phyloP scores from a whole-genome alignment of 2,888 invertebrate species.

The Eilema griseolum region DNA sequence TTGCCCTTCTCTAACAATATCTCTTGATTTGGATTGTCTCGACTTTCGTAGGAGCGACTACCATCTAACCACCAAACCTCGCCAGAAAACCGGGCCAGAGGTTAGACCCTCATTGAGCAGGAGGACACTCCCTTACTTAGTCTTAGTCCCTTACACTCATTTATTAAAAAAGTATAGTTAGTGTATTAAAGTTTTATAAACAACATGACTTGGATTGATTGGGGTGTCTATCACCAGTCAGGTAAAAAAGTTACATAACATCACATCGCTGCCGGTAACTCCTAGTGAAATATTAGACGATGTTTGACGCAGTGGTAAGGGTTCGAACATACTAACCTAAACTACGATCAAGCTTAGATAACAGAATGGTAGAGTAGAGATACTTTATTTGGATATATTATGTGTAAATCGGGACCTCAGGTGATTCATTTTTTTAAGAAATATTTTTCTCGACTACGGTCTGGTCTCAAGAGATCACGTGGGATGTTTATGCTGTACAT shows the following conservation, averaged over 20 bases:
- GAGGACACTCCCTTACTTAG: no score
- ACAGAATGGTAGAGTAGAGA: conserved; percentile 16
- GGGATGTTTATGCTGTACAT: neutral
- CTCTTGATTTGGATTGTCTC: no score
- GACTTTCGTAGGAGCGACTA: no score
- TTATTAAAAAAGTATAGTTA: no score
- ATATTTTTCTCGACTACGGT: neutral
- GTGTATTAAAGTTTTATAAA: no score
- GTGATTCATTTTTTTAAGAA: neutral
- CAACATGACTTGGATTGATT: no score
- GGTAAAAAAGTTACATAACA: neutral
- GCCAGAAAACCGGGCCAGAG: no score
- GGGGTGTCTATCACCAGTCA: neutral
- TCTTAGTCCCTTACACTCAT: no score
- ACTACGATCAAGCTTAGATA: no score
- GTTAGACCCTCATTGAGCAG: no score
- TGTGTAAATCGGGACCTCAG: neutral
- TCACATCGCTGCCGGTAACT: neutral
- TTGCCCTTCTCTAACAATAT: no score
- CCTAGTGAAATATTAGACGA: neutral
- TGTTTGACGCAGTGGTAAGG: neutral
- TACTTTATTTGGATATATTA: neutral
- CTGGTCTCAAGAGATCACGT: neutral
- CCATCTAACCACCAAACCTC: no score
- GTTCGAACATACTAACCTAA: neutral